Evolutionary conservation across 2,888 invertebrate species (phyloP).

Genomic region (Itoplectis maculator): DNA sequence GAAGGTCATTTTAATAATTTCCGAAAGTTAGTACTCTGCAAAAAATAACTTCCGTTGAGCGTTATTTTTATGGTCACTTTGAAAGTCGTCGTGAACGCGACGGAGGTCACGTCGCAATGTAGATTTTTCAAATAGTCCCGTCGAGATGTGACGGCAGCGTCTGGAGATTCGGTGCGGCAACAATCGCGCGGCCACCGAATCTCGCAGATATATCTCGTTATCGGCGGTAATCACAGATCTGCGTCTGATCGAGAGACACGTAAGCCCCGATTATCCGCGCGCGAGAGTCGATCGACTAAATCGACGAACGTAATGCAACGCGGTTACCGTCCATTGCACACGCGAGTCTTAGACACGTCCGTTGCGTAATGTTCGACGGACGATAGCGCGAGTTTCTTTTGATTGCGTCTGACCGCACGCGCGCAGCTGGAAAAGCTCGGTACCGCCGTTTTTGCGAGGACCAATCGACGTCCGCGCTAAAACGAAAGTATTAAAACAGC

Average conservation of each 20-base stretch:
- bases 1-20: too few species aligned
- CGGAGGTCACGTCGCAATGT: too few species aligned
- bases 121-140: too few species aligned
- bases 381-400: not conserved
- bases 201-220: not conserved
- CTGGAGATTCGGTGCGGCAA: not conserved
- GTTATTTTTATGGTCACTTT: too few species aligned
- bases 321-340: not conserved
- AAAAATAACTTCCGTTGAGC: too few species aligned
- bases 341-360: not conserved
- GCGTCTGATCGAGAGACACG: not conserved
- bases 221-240: slow-evolving; percentile 3
- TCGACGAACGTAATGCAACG: slow-evolving; percentile 1
- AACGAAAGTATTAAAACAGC: too few species aligned
- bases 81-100: too few species aligned
- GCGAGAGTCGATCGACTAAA: not conserved
- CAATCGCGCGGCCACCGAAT: not conserved
- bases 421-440: not conserved
- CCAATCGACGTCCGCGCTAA: not conserved
- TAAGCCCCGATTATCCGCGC: not conserved
- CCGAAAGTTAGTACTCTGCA: too few species aligned
- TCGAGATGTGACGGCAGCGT: too few species aligned
- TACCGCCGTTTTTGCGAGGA: not conserved
- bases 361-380: slow-evolving; percentile 9
- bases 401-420: not conserved